phyloP scores from a whole-genome alignment of 2,888 invertebrate genomes.

The Ypsolopha scabrella region DNA sequence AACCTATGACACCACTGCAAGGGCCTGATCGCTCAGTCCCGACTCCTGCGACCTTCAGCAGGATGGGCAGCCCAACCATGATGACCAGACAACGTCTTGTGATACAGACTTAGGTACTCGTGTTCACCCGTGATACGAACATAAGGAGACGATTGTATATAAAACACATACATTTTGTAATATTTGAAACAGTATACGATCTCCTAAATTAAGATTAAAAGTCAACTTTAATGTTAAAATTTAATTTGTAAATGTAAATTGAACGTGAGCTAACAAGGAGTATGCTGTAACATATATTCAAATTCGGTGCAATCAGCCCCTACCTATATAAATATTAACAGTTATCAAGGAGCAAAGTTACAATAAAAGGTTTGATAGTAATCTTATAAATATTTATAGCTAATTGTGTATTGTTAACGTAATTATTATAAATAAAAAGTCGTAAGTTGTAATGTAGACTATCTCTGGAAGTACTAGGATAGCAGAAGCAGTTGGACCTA shows the following conservation, averaged over 20 bases:
- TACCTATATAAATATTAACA: conserved; percentile 30
- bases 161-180: conserved; percentile 57
- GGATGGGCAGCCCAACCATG: background rate
- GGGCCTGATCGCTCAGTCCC: background rate
- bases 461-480: conserved; percentile 57
- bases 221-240: conserved; percentile 66
- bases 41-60: background rate
- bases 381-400: conserved; percentile 71
- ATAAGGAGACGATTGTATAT: conserved; percentile 66
- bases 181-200: conserved; percentile 71
- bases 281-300: conserved; percentile 27
- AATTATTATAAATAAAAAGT: conserved; percentile 70
- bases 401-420: conserved; percentile 71
- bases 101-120: conserved; percentile 10
- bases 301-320: conserved; percentile 50
- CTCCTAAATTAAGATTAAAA: conserved; percentile 66
- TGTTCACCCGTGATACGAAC: conserved; percentile 35
- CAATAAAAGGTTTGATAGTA: conserved; percentile 66
- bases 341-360: conserved; percentile 47
- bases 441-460: conserved; percentile 56
- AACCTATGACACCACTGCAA: background rate
- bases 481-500: conserved; percentile 40
- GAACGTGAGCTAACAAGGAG: conserved; percentile 49
- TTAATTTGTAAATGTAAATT: conserved; percentile 42
- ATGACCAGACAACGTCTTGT: too few species aligned